A percentile compares a stretch with the other conserved stretches of the same genome.
Conservation (phyloP, 2,113 vertebrate species). For the Gallinago jamesoni region DNA sequence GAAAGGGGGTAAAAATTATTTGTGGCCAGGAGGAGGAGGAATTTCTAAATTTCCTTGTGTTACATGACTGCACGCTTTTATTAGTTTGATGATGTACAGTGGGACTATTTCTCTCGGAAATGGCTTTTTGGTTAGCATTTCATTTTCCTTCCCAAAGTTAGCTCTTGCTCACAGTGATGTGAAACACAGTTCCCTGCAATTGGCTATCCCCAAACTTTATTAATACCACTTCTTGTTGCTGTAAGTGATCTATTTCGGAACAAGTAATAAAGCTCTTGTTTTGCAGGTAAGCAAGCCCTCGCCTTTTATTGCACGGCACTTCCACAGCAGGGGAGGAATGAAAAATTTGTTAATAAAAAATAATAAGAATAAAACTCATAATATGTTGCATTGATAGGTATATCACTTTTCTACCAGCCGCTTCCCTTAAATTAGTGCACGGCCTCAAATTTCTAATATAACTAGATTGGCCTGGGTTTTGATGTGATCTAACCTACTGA, state of each 20-base stretch:
- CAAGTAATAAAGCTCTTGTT: not conserved
- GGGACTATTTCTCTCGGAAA: slow-evolving; percentile 51
- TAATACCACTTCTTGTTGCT: not conserved
- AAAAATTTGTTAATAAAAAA: slow-evolving; percentile 10
- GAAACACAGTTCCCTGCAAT: not conserved
- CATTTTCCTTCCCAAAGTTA: slow-evolving; percentile 43
- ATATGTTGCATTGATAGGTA: not conserved
- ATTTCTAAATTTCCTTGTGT: not conserved
- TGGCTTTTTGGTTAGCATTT: slow-evolving; percentile 40
- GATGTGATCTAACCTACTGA: not conserved
- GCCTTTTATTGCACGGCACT: rapidly evolving
- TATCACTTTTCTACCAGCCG: not conserved
- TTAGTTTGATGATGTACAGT: slow-evolving; percentile 14
- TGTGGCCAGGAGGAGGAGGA: not conserved
- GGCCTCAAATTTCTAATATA: not conserved
- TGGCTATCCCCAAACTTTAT: not conserved
- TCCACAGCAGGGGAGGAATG: not conserved
- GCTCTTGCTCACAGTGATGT: not conserved
- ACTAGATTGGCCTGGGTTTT: not conserved
- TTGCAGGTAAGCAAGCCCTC: not conserved
- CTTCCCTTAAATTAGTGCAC: not conserved
- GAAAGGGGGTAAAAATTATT: not conserved
- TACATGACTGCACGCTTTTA: slow-evolving; percentile 9
- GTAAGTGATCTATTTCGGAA: slow-evolving; percentile 1
- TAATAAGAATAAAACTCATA: not conserved